Evolutionary conservation across 2,113 vertebrate species (phyloP).

Genomic region (Cercocebus atys): DNA sequence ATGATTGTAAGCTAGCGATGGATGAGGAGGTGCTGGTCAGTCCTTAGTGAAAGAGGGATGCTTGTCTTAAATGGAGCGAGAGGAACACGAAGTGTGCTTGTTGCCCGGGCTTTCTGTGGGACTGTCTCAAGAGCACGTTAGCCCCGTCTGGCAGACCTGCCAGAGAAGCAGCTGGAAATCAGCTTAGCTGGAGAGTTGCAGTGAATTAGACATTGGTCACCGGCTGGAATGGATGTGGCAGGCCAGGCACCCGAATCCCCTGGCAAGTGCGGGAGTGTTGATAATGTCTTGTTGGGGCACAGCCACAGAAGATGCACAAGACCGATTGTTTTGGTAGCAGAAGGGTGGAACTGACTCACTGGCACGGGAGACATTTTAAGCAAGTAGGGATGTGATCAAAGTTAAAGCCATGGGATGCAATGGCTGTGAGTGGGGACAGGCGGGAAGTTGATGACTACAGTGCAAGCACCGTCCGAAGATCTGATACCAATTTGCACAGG

Average conservation of each 20-base stretch:
- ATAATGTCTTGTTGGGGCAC: background rate
- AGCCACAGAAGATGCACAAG: background rate
- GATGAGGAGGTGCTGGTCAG: background rate
- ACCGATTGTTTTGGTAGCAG: background rate
- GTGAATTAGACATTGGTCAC: background rate
- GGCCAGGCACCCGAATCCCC: background rate
- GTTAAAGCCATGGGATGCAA: background rate
- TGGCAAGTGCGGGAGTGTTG: background rate
- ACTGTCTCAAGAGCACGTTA: background rate
- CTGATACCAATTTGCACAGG: background rate
- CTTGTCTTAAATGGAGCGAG: background rate
- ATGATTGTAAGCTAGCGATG: background rate
- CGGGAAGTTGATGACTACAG: background rate
- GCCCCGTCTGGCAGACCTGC: background rate
- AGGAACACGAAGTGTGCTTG: background rate
- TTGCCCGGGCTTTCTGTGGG: background rate
- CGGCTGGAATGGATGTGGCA: background rate
- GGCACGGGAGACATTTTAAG: background rate
- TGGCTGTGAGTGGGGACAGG: background rate
- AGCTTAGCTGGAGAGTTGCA: background rate
- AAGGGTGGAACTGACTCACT: background rate
- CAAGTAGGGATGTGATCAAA: background rate
- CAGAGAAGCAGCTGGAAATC: background rate
- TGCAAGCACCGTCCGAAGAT: background rate
- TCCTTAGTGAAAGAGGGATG: background rate